phyloP scores from a whole-genome alignment of 2,888 invertebrate genomes.

The Pegoplata infirma region DNA sequence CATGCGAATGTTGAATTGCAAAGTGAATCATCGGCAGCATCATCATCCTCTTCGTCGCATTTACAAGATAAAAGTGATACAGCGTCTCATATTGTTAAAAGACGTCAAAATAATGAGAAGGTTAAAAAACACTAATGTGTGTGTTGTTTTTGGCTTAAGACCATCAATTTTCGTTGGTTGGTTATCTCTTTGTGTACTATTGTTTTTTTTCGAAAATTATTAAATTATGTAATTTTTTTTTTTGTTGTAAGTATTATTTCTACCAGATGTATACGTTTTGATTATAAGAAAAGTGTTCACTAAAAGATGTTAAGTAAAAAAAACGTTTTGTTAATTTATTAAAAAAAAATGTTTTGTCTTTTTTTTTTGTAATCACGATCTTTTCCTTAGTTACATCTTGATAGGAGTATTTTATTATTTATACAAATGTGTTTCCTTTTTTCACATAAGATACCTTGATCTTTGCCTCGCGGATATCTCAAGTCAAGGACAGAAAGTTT shows the following conservation, averaged over 20 bases:
- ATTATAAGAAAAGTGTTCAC: not conserved
- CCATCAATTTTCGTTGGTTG: not conserved
- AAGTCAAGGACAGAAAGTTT: no score
- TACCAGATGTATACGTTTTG: not conserved
- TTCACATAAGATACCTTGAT: no score
- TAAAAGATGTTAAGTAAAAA: constrained; percentile 16
- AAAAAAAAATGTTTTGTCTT: not conserved
- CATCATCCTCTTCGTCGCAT: not conserved
- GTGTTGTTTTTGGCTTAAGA: not conserved
- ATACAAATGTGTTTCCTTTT: no score
- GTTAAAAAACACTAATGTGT: constrained; percentile 39
- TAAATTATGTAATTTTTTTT: not conserved
- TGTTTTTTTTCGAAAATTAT: not conserved
- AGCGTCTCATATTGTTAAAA: constrained; percentile 34
- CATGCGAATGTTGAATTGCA: constrained; percentile 62
- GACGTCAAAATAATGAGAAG: constrained; percentile 50
- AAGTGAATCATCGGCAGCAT: constrained; percentile 22
- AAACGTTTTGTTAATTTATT: constrained; percentile 39
- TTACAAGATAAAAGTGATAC: constrained; percentile 28
- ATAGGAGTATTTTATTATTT: not conserved
- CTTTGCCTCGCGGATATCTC: no score
- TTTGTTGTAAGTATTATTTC: not conserved
- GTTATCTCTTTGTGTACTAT: not conserved
- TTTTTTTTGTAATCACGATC: not conserved
- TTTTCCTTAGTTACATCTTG: not conserved